Evolutionary conservation across 2,113 vertebrate species (phyloP).

Genomic region (Hippocampus barbouri): DNA sequence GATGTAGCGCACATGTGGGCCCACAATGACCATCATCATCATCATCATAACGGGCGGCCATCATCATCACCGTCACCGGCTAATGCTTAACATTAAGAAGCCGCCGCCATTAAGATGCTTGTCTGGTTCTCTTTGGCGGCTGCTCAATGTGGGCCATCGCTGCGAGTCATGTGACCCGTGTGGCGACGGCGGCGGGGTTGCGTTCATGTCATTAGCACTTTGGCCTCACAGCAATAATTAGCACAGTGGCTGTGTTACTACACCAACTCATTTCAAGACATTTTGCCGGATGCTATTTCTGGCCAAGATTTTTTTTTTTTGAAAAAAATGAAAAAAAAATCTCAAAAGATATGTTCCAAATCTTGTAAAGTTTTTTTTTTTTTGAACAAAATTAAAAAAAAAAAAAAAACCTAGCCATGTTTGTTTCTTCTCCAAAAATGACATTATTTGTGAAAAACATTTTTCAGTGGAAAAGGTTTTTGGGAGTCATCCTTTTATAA

Average conservation of each 20-base stretch:
- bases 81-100: constrained; percentile 70
- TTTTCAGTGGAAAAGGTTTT: no score
- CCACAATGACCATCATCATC: constrained; percentile 65
- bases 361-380: no score
- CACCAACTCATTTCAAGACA: constrained; percentile 59
- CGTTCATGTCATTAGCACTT: constrained; percentile 99
- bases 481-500: no score
- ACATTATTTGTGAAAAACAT: no score
- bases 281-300: constrained; percentile 56
- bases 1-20: constrained; percentile 66
- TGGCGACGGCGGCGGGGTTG: constrained; percentile 80
- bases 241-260: constrained; percentile 98
- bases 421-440: no score
- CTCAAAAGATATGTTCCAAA: no score
- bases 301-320: neutral
- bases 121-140: constrained; percentile 62
- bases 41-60: constrained; percentile 57
- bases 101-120: constrained; percentile 74
- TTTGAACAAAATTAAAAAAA: no score
- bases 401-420: no score
- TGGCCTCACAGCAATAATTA: constrained; percentile 99
- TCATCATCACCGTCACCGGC: constrained; percentile 56
- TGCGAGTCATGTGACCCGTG: constrained; percentile 99
- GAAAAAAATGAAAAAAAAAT: no score
- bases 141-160: constrained; percentile 95